These are phyloP conservation scores for Standfussiana lucernea DNA, from an alignment of 2,888 invertebrate genomes.

Conservation along the genomic window DNA sequence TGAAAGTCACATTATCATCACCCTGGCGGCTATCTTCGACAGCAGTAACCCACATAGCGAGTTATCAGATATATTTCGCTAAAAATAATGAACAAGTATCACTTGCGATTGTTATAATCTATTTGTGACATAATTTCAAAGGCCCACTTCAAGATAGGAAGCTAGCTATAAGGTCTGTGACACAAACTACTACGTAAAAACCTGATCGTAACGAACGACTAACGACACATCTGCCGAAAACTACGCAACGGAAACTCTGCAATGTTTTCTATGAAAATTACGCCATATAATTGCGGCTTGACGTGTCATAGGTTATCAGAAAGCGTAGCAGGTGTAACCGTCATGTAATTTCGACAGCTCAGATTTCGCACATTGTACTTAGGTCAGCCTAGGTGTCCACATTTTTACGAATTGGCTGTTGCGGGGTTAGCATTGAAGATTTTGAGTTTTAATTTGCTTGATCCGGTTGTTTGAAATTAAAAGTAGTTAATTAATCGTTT, in stretches of 20 bases:
- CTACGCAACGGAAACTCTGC: no score
- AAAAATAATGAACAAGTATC: slow-evolving; percentile 60
- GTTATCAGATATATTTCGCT: slow-evolving; percentile 69
- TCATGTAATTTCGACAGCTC: background rate
- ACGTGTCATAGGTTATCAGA: background rate
- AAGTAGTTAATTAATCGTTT: background rate
- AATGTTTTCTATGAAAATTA: background rate
- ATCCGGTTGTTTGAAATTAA: background rate
- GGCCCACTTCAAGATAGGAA: slow-evolving; percentile 10
- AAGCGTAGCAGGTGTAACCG: background rate
- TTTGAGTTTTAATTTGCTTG: background rate
- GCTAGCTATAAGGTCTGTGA: background rate
- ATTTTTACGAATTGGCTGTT: background rate
- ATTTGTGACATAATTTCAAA: slow-evolving; percentile 35
- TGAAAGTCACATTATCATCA: slow-evolving; percentile 57
- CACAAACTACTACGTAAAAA: background rate
- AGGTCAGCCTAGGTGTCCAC: background rate
- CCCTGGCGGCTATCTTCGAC: slow-evolving; percentile 59
- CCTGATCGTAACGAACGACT: background rate
- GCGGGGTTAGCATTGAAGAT: background rate
- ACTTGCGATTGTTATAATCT: slow-evolving; percentile 30
- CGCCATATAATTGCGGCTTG: background rate
- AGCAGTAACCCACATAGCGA: slow-evolving; percentile 66
- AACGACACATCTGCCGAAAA: background rate
- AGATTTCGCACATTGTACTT: background rate